Evolutionary conservation across 2,113 vertebrate genomes (phyloP).

Genomic region (Actenoides lindsayi): DNA sequence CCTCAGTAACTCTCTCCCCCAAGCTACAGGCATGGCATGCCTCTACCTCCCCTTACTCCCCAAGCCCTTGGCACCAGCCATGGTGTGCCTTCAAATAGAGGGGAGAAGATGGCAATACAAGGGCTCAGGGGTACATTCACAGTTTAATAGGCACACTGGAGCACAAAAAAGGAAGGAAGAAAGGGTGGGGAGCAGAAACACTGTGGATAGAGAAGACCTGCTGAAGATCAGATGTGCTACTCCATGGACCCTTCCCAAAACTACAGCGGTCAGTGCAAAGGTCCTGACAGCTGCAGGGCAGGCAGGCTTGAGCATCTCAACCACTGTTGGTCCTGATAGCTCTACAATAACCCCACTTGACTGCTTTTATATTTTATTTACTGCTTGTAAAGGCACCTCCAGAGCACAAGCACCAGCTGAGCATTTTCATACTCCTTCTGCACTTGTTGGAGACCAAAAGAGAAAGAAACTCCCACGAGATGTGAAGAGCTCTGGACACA

Average conservation of each 20-base stretch:
- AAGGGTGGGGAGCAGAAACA: not conserved
- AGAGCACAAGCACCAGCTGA: not conserved
- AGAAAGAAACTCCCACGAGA: not conserved
- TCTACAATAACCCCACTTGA: not conserved
- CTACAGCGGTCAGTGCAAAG: not conserved
- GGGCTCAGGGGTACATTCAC: not conserved
- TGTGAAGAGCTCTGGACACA: not conserved
- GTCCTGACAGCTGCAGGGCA: not conserved
- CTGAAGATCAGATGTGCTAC: not conserved
- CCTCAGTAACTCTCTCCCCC: not conserved
- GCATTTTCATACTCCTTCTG: not conserved
- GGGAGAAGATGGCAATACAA: not conserved
- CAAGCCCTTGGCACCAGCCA: not conserved
- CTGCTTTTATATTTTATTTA: not conserved
- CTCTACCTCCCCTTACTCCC: not conserved
- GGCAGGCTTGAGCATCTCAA: not conserved
- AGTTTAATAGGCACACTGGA: not conserved
- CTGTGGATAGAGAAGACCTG: not conserved
- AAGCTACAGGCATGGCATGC: not conserved
- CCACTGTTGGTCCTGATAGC: not conserved
- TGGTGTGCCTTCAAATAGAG: fast-evolving
- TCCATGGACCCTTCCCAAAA: not conserved
- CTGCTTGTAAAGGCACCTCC: not conserved
- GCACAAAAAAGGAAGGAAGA: not conserved
- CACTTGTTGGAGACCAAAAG: fast-evolving